Base-by-base conservation (phyloP, 2,797 vertebrate genomes). In the Merluccius polli region DNA sequence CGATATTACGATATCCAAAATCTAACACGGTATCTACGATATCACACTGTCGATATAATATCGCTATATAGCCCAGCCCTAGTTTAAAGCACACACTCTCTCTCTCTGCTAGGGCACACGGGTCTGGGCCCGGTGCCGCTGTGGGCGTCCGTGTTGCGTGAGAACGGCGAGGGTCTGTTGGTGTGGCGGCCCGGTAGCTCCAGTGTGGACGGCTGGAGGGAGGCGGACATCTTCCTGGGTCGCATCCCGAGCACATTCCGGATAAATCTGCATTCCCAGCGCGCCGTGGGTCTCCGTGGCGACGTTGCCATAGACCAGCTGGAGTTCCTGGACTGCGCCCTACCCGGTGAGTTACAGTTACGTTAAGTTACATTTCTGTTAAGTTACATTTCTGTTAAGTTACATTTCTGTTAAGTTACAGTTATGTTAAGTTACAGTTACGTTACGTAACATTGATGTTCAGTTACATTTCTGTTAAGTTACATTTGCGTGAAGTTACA, bases 251-350 rank as follows among this genome's bases (percentile, higher is more conserved):
- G 78, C 0, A 33, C 75, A 31, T 99, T 98, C 84, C 87, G 71
- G 75, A 93, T 98, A 76, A 89, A 79, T 1, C 16, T 98, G 77
- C 77, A 87, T 88, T 96, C 97, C 1, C 88, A 77, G 2, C 73
- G 86, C 36, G 69, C 75, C 0, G 1, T 44, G 0, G 92, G 93
- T 0, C 74, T 15, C 1, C 79, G 33, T 2, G 92, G 91, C 63
- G 86, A 95, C 0, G 85, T 97, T 77, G 95, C 92, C 0, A 68
- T 98, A 0, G 97, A 98, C 2, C 96, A 98, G 12, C 81, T 98
- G 77, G 78, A 92, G 82, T 98, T 99, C 86, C 78, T 92, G 74
- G 91, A 94, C 90, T 98, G 97, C 0, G 94, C 93, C 73, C 85
- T 95, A 73, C 93, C 93, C 2, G 29, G 93, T 95, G 81, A 86